Percentiles rank a stretch among this genome's conserved stretches.
phyloP scores from a whole-genome alignment of 2,888 invertebrate species.

The Nebria brevicollis region DNA sequence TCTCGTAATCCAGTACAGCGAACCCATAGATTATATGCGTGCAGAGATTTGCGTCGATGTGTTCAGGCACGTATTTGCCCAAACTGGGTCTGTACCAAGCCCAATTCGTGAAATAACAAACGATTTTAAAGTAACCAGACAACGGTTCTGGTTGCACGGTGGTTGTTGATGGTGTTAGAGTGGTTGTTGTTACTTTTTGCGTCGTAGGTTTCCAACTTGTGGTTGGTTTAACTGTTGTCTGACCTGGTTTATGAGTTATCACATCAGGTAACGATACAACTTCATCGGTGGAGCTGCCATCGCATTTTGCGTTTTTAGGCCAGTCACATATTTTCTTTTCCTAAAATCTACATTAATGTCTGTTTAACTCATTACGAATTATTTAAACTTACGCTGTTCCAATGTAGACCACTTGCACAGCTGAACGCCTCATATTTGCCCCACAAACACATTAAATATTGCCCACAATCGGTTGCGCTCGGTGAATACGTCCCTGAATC shows the following conservation, averaged over 20 bases:
- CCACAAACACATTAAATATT: conserved; percentile 82
- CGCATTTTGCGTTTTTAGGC: conserved; percentile 74
- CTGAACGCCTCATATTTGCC: conserved; percentile 77
- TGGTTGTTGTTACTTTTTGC: conserved; percentile 47
- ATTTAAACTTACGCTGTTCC: conserved; percentile 70
- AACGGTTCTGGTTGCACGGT: conserved; percentile 49
- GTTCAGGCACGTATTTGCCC: conserved; percentile 85
- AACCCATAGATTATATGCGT: conserved; percentile 95
- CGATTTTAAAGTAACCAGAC: conserved; percentile 78
- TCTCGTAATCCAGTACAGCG: conserved; percentile 86
- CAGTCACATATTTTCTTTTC: conserved; percentile 76
- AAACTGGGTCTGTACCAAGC: conserved; percentile 87
- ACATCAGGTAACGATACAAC: conserved; percentile 54
- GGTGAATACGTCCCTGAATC: conserved; percentile 73
- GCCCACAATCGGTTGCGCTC: conserved; percentile 75
- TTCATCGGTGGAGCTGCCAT: conserved; percentile 39
- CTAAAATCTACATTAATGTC: conserved; percentile 55
- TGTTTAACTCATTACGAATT: background rate
- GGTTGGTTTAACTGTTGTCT: conserved; percentile 48
- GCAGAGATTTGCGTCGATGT: conserved; percentile 87
- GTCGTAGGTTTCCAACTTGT: conserved; percentile 48
- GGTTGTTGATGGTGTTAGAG: conserved; percentile 50
- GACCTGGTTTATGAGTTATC: conserved; percentile 52
- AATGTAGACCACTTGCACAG: conserved; percentile 79
- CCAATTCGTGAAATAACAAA: conserved; percentile 95